A percentile compares a stretch with the other conserved stretches of the same genome.
phyloP scores from a whole-genome alignment of 2,888 invertebrate species.

The Drosophila demipolita region DNA sequence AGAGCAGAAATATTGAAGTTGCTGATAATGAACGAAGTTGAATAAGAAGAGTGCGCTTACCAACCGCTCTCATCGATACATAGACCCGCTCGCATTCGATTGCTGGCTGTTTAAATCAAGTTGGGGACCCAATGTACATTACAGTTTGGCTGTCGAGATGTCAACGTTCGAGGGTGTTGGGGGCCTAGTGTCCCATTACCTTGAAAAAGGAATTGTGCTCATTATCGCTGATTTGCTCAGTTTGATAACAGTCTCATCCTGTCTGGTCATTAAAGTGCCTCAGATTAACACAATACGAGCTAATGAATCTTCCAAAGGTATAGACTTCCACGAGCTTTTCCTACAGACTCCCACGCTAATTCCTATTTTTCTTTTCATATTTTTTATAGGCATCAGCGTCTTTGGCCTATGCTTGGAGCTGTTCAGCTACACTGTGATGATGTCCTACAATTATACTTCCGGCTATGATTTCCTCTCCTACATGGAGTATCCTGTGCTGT shows the following conservation, averaged over 20 bases:
- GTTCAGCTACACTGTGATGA: constrained; percentile 92
- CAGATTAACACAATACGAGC: constrained; percentile 90
- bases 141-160: constrained; percentile 48
- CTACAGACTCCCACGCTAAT: constrained; percentile 9
- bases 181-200: constrained; percentile 68
- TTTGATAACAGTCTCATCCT: constrained; percentile 91
- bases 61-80: constrained; percentile 30
- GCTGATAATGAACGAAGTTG: not conserved
- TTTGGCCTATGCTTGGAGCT: constrained; percentile 83
- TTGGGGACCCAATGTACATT: constrained; percentile 23
- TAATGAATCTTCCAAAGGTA: constrained; percentile 89
- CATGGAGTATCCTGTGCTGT: constrained; percentile 93
- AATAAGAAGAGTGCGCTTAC: not conserved
- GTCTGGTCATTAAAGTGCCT: constrained; percentile 92
- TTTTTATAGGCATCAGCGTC: constrained; percentile 81
- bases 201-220: constrained; percentile 80
- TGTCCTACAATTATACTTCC: constrained; percentile 92
- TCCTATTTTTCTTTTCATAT: not conserved
- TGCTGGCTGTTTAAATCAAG: constrained; percentile 42
- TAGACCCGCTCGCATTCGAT: constrained; percentile 36
- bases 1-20: not conserved
- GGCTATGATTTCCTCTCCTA: constrained; percentile 91
- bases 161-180: constrained; percentile 38
- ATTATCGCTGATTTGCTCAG: constrained; percentile 87
- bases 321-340: constrained; percentile 70